Percentiles rank a stretch among this genome's conserved stretches.
These are phyloP conservation scores for Eledone cirrhosa DNA, from an alignment of 2,888 invertebrate species.

Conservation along the genomic window DNA sequence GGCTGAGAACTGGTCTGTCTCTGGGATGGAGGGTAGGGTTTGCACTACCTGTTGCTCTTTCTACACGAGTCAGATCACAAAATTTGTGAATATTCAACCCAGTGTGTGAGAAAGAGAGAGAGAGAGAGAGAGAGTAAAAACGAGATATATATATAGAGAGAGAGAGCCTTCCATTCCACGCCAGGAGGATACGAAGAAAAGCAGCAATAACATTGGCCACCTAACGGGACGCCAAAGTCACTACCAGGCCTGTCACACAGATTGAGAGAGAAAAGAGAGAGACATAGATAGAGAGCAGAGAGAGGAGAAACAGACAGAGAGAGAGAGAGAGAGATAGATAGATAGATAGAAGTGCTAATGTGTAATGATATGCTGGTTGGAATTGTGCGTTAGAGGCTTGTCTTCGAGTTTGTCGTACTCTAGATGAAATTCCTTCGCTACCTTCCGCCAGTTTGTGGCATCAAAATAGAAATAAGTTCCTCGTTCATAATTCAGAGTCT, in stretches of 20 bases:
- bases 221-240: slow-evolving; percentile 5
- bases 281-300: too few relatives aligned
- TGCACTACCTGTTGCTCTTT: too few relatives aligned
- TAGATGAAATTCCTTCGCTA: slow-evolving; percentile 97
- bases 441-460: slow-evolving; percentile 98
- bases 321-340: too few relatives aligned
- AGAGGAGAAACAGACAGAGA: too few relatives aligned
- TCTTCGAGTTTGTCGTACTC: slow-evolving; percentile 99
- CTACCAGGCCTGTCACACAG: slow-evolving; percentile 13
- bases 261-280: too few relatives aligned
- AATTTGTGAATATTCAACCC: too few relatives aligned
- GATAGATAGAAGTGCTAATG: slow-evolving; percentile 16
- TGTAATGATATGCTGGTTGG: slow-evolving; percentile 44
- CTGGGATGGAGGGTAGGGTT: neutral
- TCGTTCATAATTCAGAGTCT: slow-evolving; percentile 94
- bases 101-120: too few relatives aligned
- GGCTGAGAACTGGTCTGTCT: neutral
- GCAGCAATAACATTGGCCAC: neutral
- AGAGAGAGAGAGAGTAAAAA: too few relatives aligned
- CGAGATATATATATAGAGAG: too few relatives aligned
- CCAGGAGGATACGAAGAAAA: too few relatives aligned
- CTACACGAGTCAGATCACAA: too few relatives aligned
- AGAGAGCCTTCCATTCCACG: too few relatives aligned
- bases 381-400: slow-evolving; percentile 72
- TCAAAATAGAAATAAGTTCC: slow-evolving; percentile 99